Evolutionary conservation across 2,113 vertebrate genomes (phyloP), one percentile per base, ranked within the genome.

Genomic region (Ameiurus melas): DNA sequence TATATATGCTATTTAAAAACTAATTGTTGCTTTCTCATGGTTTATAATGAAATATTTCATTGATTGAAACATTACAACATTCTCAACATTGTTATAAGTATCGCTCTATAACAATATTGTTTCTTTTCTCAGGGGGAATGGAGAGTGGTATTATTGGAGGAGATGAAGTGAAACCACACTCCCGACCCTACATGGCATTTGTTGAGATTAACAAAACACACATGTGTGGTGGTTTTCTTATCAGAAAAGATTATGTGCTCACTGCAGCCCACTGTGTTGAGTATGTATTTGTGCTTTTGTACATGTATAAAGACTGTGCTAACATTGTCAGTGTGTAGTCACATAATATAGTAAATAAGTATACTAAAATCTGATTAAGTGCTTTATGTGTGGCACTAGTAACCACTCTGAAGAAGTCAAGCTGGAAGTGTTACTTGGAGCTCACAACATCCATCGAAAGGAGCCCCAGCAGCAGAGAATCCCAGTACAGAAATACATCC

Each of bases 241-340:
- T 92, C 25, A 86, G 51, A 55, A 30, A 89, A 0, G 27, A 89
- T 70, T 91, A 88, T 70, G 89, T 92, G 8, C 73, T 90, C 51
- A 91, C 92, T 36, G 68, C 92, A 36, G 87, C 81, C 5, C 92
- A 92, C 85, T 92, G 91, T 83, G 39, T 43, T 4, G 19, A 85
- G 89, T 92, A 58, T 39, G 90, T 84, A 58, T 86, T 10, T 82
- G 16, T 47, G n/a, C 5, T 27, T 78, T 84, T 85, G 8, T n/a
- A 55, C 27, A 57, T 19, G 5, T 81, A 0, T 33, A 30, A 57
- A 53, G 27, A 22, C 47, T 53, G 47, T 17, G 13, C 20, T 30
- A 80, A 6, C 0, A 81, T 81, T 81, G 14, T 60, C 7, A 60
- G 30, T 60, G 8, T 80, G 53, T 33, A 57, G n/a, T 57, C n/a